Evolutionary conservation across 2,113 vertebrate genomes (phyloP), one percentile per base, ranked within the genome.

Genomic region (Hyperoodon ampullatus): DNA sequence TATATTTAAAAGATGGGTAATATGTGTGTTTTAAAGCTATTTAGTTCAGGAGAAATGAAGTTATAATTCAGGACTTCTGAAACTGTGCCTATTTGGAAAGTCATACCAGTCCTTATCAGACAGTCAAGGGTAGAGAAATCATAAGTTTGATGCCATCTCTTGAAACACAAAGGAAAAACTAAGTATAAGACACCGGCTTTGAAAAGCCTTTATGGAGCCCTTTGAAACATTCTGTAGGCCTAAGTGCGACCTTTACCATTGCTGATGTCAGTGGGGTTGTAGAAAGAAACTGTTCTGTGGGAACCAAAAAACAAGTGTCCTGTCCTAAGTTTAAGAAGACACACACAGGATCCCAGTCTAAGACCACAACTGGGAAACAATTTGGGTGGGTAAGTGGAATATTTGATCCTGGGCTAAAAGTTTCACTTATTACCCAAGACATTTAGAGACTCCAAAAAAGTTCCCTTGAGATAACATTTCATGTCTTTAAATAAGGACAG

Each of bases 401-500:
- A 93, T 93, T 93, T 96, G 63, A 78, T 94, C 35, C 77, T 90
- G 28, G 35, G 42, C 78, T 96, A 94, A 94, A 97, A 91, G 66
- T 96, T 96, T 97, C 86, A 87, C 78, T 96, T 91, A 95, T 97
- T 90, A 94, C 42, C 80, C 96, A 96, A 95, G 95, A 96, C 81
- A 96, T 95, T 96, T 89, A 95, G 72, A 97, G 61, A 93, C 55
- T 97, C 94, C 63, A 93, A 93, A 96, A 97, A 89, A 28, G 70
- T 88, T 98, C 96, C 96, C 96, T 94, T 97, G 95, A 97, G 95
- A 96, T 95, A 96, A 82, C 81, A 98, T 95, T 97, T 96, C 85
- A 93, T 95, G 89, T 97, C 78, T 85, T 97, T 97, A 96, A 97
- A 96, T 94, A 96, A 98, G 89, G 85, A 96, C 75, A 94, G 70